phyloP scores from a whole-genome alignment of 1,140 invertebrate genomes.

The Spodoptera frugiperda region DNA sequence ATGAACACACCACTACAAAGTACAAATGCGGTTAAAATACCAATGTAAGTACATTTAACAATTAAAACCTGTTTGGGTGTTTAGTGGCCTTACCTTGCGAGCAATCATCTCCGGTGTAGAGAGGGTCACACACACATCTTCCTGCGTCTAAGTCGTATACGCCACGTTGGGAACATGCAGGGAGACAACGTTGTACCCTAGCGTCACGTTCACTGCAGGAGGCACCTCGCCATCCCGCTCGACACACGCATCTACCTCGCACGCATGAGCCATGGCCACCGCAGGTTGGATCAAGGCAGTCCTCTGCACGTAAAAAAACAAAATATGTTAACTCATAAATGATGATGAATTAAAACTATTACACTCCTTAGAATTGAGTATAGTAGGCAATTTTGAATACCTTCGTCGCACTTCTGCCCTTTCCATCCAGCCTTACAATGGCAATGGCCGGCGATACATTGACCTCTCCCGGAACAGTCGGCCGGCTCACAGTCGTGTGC shows the following conservation, averaged over 20 bases:
- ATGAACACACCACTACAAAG: constrained; percentile 92
- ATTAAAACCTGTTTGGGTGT: constrained; percentile 5
- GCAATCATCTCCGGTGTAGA: constrained; percentile 96
- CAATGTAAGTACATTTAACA: background rate
- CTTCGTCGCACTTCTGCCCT: constrained; percentile 93
- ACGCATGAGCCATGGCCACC: constrained; percentile 96
- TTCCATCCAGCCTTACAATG: constrained; percentile 96
- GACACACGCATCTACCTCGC: constrained; percentile 97
- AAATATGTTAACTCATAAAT: no score
- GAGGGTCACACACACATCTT: constrained; percentile 94
- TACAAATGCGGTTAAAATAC: constrained; percentile 6
- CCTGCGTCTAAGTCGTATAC: constrained; percentile 95
- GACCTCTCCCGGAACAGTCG: constrained; percentile 96
- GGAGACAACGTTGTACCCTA: constrained; percentile 95
- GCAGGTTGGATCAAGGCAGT: constrained; percentile 95
- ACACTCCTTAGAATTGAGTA: no score
- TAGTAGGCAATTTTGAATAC: constrained; percentile 79
- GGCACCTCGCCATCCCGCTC: constrained; percentile 97
- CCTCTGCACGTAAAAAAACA: constrained; percentile 85
- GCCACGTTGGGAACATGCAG: constrained; percentile 96
- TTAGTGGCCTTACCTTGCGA: constrained; percentile 89
- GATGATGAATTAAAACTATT: no score
- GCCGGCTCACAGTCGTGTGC: constrained; percentile 96
- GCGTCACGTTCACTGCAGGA: constrained; percentile 95
- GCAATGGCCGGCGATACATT: constrained; percentile 95